These are phyloP conservation scores for Hippocampus guttulatus DNA, from an alignment of 2,113 vertebrate species.

Conservation along the genomic window DNA sequence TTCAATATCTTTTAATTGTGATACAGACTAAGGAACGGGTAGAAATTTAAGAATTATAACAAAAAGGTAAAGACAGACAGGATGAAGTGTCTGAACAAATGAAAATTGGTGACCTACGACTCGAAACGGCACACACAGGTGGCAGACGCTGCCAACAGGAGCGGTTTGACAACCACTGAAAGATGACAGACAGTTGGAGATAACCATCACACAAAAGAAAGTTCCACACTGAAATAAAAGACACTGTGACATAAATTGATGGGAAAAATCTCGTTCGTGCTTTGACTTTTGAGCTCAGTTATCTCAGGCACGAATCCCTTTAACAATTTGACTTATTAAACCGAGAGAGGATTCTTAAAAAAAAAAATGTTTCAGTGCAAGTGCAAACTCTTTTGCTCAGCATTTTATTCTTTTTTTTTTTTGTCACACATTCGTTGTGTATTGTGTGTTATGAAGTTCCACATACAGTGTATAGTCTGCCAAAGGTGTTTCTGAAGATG, in stretches of 20 bases:
- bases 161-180: not conserved
- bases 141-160: not conserved
- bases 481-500: not conserved
- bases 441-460: not conserved
- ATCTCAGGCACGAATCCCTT: not conserved
- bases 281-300: not conserved
- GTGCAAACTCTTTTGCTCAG: not conserved
- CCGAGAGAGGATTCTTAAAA: not conserved
- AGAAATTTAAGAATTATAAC: too few species aligned
- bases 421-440: too few species aligned
- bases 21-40: not conserved
- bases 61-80: too few species aligned
- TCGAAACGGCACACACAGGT: not conserved
- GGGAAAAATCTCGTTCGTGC: not conserved
- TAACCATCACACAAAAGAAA: not conserved
- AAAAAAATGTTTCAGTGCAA: not conserved
- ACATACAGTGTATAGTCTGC: not conserved
- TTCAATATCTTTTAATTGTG: not conserved
- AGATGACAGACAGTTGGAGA: not conserved
- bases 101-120: not conserved
- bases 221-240: not conserved
- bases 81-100: not conserved
- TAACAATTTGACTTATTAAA: not conserved
- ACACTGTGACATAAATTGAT: not conserved
- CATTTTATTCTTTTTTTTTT: too few species aligned